Evolutionary conservation across 2,113 vertebrate genomes (phyloP).

Genomic region (Microcebus lehilahytsara): DNA sequence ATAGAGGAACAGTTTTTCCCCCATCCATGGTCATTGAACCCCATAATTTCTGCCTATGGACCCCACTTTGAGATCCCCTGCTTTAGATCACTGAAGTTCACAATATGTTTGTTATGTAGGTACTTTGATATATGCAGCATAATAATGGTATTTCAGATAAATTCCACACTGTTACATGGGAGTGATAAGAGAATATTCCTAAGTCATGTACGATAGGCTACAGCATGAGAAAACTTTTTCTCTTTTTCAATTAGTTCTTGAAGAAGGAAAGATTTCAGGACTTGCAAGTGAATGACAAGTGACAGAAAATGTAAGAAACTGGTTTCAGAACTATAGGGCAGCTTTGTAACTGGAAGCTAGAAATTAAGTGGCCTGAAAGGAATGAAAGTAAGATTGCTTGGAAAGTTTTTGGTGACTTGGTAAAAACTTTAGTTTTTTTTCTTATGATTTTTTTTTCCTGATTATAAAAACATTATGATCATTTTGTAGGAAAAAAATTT

Average conservation of each 20-base stretch:
- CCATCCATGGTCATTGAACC: neutral
- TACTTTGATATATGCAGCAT: neutral
- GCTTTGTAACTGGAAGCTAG: conserved; percentile 3
- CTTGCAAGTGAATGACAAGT: neutral
- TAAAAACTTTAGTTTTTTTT: neutral
- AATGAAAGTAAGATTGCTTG: neutral
- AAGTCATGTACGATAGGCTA: neutral
- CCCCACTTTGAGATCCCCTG: neutral
- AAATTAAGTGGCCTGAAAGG: neutral
- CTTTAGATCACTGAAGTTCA: neutral
- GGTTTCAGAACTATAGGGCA: neutral
- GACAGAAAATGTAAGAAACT: neutral
- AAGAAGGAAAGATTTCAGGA: neutral
- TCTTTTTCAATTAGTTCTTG: neutral
- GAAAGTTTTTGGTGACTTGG: neutral
- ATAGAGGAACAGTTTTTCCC: neutral
- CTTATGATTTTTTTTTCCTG: neutral
- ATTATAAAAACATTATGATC: neutral
- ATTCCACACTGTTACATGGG: neutral
- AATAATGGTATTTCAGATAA: neutral
- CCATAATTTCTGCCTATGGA: neutral
- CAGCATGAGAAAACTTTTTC: neutral
- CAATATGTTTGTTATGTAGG: neutral
- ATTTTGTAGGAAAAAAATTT: neutral
- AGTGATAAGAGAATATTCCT: neutral